Conservation (phyloP, 2,113 vertebrate genomes). For the Festucalex cinctus region DNA sequence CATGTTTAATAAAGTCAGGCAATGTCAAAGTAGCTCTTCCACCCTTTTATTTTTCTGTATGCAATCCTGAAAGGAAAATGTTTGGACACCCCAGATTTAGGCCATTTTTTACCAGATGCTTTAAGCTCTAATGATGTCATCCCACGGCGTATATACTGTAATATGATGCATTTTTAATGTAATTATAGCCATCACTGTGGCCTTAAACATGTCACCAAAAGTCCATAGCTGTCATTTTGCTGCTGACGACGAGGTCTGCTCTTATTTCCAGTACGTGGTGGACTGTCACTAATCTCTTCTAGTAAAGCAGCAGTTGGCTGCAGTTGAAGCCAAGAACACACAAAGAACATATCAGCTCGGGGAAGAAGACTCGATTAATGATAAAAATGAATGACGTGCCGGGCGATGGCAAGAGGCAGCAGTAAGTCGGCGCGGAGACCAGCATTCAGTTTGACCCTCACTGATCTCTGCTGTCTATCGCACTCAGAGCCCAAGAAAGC, state of each 20-base stretch:
- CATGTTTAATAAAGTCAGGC: too few species aligned
- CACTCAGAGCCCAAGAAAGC: conserved; percentile 66
- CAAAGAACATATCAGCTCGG: conserved; percentile 21
- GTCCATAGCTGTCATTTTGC: background rate
- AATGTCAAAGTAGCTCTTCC: too few species aligned
- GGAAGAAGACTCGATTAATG: conserved; percentile 46
- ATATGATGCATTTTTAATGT: background rate
- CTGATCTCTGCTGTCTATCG: conserved; percentile 68
- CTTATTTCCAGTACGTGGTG: background rate
- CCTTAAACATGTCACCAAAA: conserved; percentile 8
- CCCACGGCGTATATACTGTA: background rate
- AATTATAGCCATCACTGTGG: background rate
- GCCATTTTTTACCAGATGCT: background rate
- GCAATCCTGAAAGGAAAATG: too few species aligned
- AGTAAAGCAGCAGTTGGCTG: background rate
- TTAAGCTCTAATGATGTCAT: background rate
- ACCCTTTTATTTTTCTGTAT: too few species aligned
- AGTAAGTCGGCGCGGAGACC: conserved; percentile 52
- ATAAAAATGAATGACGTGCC: conserved; percentile 64
- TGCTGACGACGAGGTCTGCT: background rate
- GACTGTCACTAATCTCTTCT: background rate
- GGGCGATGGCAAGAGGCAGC: conserved; percentile 61
- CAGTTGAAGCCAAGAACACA: conserved; percentile 8
- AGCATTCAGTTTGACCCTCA: conserved; percentile 66
- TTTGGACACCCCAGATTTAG: background rate